Evolutionary conservation across 2,113 vertebrate species (phyloP).

Genomic region (Axis porcinus): DNA sequence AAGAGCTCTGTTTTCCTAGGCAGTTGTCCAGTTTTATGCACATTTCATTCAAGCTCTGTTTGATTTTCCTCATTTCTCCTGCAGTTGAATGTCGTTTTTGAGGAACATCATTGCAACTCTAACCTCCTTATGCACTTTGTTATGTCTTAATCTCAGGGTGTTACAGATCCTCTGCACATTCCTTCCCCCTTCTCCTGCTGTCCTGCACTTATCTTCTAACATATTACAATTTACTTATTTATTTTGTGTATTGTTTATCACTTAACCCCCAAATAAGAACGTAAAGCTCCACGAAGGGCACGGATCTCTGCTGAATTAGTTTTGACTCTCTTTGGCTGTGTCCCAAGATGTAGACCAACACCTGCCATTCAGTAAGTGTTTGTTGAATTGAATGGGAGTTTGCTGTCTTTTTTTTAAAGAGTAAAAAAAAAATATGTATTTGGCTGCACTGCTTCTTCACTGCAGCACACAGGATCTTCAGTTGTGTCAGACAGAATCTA

Average conservation of each 20-base stretch:
- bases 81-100: background rate
- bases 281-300: background rate
- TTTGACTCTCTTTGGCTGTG: background rate
- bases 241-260: background rate
- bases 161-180: background rate
- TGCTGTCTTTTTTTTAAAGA: background rate
- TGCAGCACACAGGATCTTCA: background rate
- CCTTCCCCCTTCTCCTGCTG: background rate
- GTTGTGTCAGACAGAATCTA: background rate
- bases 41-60: background rate
- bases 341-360: background rate
- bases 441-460: background rate
- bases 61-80: background rate
- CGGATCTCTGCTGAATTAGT: background rate
- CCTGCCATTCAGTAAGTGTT: background rate
- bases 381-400: background rate
- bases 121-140: background rate
- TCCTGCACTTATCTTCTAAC: background rate
- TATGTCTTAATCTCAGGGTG: background rate
- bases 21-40: slow-evolving; percentile 8
- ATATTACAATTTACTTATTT: background rate
- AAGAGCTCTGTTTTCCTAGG: background rate
- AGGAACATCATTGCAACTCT: background rate
- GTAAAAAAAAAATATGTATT: background rate
- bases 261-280: background rate